phyloP scores from a whole-genome alignment of 2,113 vertebrate species.

The Felis catus region DNA sequence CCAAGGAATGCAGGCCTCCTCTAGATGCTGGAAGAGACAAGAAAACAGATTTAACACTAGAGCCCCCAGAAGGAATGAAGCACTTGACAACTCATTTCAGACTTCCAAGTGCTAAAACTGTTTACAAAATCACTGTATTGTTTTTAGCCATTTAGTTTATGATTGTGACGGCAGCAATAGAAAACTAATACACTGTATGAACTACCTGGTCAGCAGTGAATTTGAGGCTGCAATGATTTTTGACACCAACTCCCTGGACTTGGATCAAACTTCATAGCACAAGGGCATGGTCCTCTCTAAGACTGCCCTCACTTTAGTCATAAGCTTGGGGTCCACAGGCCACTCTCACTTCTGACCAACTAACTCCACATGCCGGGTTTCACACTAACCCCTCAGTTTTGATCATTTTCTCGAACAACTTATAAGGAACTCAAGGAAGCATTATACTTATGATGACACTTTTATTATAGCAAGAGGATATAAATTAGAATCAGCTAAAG shows the following conservation, averaged over 20 bases:
- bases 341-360: background rate
- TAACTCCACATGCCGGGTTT: background rate
- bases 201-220: background rate
- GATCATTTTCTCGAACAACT: background rate
- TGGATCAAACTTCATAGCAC: background rate
- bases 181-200: background rate
- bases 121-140: background rate
- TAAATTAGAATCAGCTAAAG: background rate
- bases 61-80: background rate
- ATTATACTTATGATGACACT: background rate
- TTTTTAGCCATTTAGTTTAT: background rate
- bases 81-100: background rate
- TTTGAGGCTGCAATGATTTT: background rate
- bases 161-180: background rate
- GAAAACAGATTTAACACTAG: background rate
- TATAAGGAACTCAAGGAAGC: background rate
- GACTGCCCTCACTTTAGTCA: background rate
- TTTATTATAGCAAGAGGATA: background rate
- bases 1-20: background rate
- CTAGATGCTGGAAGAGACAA: too few species aligned
- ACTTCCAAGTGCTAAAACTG: background rate
- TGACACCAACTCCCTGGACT: background rate
- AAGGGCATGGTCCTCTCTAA: background rate
- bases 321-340: background rate
- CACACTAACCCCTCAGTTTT: background rate